Evolutionary conservation across 64 coral and sea anemone genomes (phyloP), one percentile per base, ranked within the genome.

Genomic region (Stichodactyla helianthus): DNA sequence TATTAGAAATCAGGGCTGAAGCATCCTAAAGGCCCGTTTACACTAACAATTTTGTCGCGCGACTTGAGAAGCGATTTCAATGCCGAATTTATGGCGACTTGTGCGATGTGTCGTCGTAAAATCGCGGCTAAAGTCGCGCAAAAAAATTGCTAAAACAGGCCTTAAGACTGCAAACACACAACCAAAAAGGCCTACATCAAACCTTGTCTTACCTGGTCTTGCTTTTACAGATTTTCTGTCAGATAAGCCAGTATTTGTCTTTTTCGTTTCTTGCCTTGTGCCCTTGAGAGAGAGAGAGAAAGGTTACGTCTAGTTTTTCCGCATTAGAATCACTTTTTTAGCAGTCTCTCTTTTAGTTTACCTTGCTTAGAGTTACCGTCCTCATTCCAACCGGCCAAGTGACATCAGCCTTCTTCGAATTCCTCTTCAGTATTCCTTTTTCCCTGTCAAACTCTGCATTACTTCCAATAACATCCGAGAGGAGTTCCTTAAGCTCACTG

Each of bases 401-500:
- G 20, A 74, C 51, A 54, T 20, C 78, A 19, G 52, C 19, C 78
- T 81, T 81, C 17, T 7, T 54, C 78, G 52, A 18, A 22, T 3
- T 15, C 0, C 9, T 81, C 16, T 81, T 81, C 50, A 51, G 7
- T 6, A 54, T 81, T 12, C 78, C 78, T 14, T 53, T 81, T 52
- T 81, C 54, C 35, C 50, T 81, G 50, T 81, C 52, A 74, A 74
- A 74, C 78, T 52, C 54, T 5, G 78, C 10, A 52, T 54, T 53
- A 81, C 26, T 81, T 9, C 78, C 78, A 19, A 31, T 82, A 4
- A 92, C 85, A 83, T 92, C 90, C 27, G 84, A 53, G 23, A 92
- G 67, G 31, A 92, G 65, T 20, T 92, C 90, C 23, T 79, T 86
- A 12, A 92, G 78, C 86, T 92, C 90, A 17, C 79, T 86, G 31